Evolutionary conservation across 2,888 invertebrate species (phyloP).

Genomic region (Ophioninae sp.): DNA sequence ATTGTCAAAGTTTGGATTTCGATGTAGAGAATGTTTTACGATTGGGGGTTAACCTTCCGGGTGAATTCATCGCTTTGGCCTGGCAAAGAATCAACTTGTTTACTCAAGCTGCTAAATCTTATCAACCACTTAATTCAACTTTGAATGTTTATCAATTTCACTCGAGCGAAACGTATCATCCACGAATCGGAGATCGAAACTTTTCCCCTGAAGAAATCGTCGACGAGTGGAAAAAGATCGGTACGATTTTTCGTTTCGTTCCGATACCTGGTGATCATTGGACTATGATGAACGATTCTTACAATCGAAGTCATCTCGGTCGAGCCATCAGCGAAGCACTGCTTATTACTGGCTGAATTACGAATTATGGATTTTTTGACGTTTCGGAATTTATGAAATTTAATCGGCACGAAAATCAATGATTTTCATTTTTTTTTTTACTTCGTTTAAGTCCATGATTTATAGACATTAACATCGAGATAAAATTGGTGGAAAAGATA

Average conservation of each 20-base stretch:
- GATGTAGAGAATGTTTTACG: background rate
- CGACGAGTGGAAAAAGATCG: conserved; percentile 1
- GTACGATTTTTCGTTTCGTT: background rate
- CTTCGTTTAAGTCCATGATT: too few relatives aligned
- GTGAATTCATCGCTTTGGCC: background rate
- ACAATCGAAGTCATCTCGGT: conserved; percentile 8
- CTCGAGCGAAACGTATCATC: conserved; percentile 5
- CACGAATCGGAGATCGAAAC: background rate
- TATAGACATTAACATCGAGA: too few relatives aligned
- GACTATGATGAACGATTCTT: conserved; percentile 4
- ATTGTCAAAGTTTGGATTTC: background rate
- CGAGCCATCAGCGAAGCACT: background rate
- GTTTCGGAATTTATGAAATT: too few relatives aligned
- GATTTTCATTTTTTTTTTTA: too few relatives aligned
- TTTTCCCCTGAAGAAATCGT: background rate
- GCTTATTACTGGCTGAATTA: background rate
- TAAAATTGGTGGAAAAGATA: too few relatives aligned
- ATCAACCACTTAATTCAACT: background rate
- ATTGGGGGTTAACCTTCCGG: background rate
- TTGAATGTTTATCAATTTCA: conserved; percentile 6
- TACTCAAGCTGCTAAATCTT: background rate
- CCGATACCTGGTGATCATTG: conserved; percentile 27
- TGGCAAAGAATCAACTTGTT: conserved; percentile 12
- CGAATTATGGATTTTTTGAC: background rate
- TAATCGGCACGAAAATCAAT: too few relatives aligned